Evolutionary conservation across 2,888 invertebrate species (phyloP), one percentile per base, ranked within the genome.

Genomic region (Fragum whitleyi): DNA sequence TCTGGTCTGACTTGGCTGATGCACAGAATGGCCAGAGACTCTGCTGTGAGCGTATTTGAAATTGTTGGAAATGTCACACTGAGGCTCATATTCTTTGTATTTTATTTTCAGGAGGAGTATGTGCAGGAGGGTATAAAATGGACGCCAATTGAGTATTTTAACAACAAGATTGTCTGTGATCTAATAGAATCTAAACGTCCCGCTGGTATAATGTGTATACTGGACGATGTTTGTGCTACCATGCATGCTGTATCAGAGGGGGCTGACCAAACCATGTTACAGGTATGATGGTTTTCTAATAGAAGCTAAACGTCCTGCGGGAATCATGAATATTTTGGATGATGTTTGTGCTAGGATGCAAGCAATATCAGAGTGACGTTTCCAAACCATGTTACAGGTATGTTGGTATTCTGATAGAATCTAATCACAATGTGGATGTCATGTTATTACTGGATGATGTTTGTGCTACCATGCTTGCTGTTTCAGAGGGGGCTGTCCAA

Each of bases 181-280:
- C 93, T 96, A 83, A 96, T 96, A 71, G 96, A 96, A 91, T 95
- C 95, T 89, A 94, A 94, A 85, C 94, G 95, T 47, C 93, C 94
- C 2, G 96, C 96, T 3, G 96, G 96, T 68, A 95, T 96, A 67
- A 96, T 96, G 94, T 95, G 95, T 87, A 94, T 96, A 9, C 93
- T 96, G 68, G 96, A 96, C 89, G 96, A 96, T 92, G 95, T 96
- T 0, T 96, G 96, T 93, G 96, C 96, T 9, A 96, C 96, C 42
- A 95, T 96, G 93, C 96, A 96, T 92, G 96, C 96, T 5, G 96
- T 96, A 71, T 95, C 95, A 16, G 95, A 95, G 67, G 96, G 96
- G 0, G 96, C 95, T 1, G 96, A 96, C 91, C 91, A 94, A 32
- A 95, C 95, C 87, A 87, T 94, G 28, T 93, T 96, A 81, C 95